phyloP scores from a whole-genome alignment of 1,140 invertebrate species.

The Drosophila pandora region DNA sequence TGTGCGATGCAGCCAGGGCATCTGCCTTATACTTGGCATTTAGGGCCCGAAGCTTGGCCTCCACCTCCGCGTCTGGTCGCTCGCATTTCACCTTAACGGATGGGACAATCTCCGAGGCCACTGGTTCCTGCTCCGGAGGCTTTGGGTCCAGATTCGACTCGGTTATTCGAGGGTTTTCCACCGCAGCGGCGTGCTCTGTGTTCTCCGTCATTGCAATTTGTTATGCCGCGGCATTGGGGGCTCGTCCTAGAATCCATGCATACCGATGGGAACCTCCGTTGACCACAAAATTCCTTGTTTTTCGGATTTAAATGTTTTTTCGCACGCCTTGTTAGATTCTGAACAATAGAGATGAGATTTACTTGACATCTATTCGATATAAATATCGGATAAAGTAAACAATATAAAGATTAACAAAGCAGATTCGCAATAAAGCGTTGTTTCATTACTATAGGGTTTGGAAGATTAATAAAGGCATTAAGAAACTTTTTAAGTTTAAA shows the following conservation, averaged over 20 bases:
- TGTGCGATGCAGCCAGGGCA: background rate
- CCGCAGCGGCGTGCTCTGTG: slow-evolving; percentile 25
- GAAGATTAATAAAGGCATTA: too few relatives aligned
- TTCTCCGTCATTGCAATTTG: slow-evolving; percentile 61
- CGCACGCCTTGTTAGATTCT: slow-evolving; percentile 24
- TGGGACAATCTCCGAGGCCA: background rate
- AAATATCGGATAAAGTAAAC: too few relatives aligned
- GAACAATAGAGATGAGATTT: slow-evolving; percentile 24
- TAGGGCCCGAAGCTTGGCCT: slow-evolving; percentile 58
- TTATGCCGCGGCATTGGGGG: slow-evolving; percentile 2
- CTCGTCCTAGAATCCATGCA: slow-evolving; percentile 13
- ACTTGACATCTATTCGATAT: background rate
- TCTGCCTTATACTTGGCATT: slow-evolving; percentile 57
- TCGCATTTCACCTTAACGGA: slow-evolving; percentile 56
- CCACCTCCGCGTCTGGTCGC: slow-evolving; percentile 57
- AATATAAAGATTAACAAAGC: background rate
- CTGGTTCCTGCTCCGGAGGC: background rate
- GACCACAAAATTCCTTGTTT: background rate
- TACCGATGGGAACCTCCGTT: background rate
- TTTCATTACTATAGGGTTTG: too few relatives aligned
- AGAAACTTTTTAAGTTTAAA: too few relatives aligned
- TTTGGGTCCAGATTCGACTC: slow-evolving; percentile 13
- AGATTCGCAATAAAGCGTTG: too few relatives aligned
- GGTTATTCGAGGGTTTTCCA: slow-evolving; percentile 31
- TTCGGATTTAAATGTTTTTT: slow-evolving; percentile 28